Conservation (phyloP, 1,140 invertebrate species). For the Polypedilum pembai region DNA sequence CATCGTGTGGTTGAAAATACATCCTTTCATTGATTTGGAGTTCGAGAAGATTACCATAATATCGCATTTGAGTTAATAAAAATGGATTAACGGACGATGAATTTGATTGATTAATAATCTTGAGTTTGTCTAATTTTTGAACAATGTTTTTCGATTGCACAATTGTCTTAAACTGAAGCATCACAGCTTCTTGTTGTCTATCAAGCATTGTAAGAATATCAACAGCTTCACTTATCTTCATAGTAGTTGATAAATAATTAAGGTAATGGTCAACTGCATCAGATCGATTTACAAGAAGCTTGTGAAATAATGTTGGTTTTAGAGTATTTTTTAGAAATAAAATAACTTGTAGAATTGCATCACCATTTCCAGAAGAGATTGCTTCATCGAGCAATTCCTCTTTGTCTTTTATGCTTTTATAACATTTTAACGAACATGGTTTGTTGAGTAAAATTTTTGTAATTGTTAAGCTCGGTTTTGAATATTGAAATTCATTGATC, state of each 20-base stretch:
- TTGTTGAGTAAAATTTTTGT: constrained; percentile 47
- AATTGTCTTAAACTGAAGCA: background rate
- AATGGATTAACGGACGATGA: background rate
- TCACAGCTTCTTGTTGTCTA: constrained; percentile 48
- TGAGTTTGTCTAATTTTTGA: background rate
- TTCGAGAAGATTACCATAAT: background rate
- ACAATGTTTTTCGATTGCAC: background rate
- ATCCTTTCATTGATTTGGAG: constrained; percentile 9
- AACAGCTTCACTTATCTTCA: constrained; percentile 45
- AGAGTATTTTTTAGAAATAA: constrained; percentile 51
- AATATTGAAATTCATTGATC: constrained; percentile 39
- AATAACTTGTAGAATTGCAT: constrained; percentile 50
- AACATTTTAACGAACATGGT: constrained; percentile 45
- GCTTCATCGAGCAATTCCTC: constrained; percentile 50
- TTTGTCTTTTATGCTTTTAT: constrained; percentile 50
- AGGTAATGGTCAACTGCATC: constrained; percentile 51
- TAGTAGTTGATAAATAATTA: constrained; percentile 47
- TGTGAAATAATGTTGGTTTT: constrained; percentile 47
- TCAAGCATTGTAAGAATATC: constrained; percentile 52
- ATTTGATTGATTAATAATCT: background rate
- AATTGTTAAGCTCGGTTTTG: constrained; percentile 40
- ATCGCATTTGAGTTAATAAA: background rate
- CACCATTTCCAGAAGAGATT: constrained; percentile 48
- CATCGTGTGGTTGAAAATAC: background rate
- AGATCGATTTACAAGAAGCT: constrained; percentile 46